Evolutionary conservation across 2,113 vertebrate genomes (phyloP).

Genomic region (Tiliqua scincoides): DNA sequence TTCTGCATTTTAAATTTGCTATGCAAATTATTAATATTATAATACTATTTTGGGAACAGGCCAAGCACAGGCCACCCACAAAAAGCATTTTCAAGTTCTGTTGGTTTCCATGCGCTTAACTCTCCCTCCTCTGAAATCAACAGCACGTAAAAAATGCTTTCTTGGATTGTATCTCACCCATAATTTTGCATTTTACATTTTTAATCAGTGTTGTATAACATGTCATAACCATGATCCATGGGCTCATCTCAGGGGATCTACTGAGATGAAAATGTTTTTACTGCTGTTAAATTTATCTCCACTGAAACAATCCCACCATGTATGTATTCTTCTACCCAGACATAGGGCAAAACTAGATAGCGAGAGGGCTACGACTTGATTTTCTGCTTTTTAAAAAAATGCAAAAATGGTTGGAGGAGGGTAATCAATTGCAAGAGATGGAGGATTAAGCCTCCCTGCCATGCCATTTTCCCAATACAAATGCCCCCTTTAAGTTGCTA

Average conservation of each 20-base stretch:
- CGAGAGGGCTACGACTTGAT: too few relatives aligned
- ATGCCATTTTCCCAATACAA: too few relatives aligned
- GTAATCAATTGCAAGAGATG: too few relatives aligned
- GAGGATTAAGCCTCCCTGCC: too few relatives aligned
- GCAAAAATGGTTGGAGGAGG: too few relatives aligned
- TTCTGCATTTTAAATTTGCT: background rate
- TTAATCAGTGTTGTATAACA: background rate
- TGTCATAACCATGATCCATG: background rate
- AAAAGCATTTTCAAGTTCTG: background rate
- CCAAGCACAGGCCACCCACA: background rate
- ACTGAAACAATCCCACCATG: background rate
- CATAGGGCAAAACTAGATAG: background rate
- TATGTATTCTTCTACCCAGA: background rate
- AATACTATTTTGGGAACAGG: background rate
- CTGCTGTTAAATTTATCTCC: background rate
- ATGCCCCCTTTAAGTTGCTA: too few relatives aligned
- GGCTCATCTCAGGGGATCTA: background rate
- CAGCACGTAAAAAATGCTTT: background rate
- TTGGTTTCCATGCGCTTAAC: background rate
- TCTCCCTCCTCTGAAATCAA: background rate
- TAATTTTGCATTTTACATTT: background rate
- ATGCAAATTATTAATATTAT: background rate
- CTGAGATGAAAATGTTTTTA: background rate
- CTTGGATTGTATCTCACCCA: background rate
- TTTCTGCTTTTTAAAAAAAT: too few relatives aligned